phyloP scores from a whole-genome alignment of 2,113 vertebrate genomes.

The Aythya baeri region DNA sequence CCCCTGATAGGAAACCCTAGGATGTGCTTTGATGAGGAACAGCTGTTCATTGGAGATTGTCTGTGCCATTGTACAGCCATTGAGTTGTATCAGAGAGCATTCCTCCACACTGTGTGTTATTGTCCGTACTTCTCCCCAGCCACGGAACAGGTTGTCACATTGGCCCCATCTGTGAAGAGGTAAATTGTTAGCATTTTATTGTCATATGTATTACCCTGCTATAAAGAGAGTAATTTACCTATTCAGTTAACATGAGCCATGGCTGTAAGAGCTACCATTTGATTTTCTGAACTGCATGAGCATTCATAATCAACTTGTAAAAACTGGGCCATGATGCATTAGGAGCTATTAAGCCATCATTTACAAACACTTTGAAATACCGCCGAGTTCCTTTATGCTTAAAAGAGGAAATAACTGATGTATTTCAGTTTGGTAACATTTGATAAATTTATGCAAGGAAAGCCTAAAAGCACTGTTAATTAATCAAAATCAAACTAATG shows the following conservation, averaged over 20 bases:
- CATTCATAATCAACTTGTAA: slow-evolving; percentile 65
- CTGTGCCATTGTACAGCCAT: neutral
- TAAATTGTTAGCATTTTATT: slow-evolving; percentile 31
- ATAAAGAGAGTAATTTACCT: slow-evolving; percentile 48
- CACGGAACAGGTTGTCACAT: neutral
- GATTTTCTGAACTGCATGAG: slow-evolving; percentile 52
- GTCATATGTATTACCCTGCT: slow-evolving; percentile 4
- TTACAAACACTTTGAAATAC: slow-evolving; percentile 68
- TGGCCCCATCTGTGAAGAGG: neutral
- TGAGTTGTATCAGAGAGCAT: neutral
- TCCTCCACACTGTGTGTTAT: fast-evolving
- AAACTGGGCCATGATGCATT: slow-evolving; percentile 66
- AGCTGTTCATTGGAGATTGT: neutral
- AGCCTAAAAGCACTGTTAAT: slow-evolving; percentile 68
- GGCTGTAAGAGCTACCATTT: slow-evolving; percentile 40
- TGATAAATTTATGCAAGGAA: slow-evolving; percentile 60
- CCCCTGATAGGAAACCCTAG: neutral
- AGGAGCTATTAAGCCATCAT: slow-evolving; percentile 66
- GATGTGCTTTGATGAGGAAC: neutral
- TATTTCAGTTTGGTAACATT: slow-evolving; percentile 66
- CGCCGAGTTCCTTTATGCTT: slow-evolving; percentile 1
- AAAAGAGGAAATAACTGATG: slow-evolving; percentile 67
- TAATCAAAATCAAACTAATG: slow-evolving; percentile 71
- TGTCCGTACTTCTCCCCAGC: neutral
- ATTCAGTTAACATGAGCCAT: slow-evolving; percentile 38